A percentile compares a stretch with the other conserved stretches of the same genome.
Evolutionary conservation across 2,113 vertebrate genomes (phyloP).

Genomic region (Sinocyclocheilus grahami): DNA sequence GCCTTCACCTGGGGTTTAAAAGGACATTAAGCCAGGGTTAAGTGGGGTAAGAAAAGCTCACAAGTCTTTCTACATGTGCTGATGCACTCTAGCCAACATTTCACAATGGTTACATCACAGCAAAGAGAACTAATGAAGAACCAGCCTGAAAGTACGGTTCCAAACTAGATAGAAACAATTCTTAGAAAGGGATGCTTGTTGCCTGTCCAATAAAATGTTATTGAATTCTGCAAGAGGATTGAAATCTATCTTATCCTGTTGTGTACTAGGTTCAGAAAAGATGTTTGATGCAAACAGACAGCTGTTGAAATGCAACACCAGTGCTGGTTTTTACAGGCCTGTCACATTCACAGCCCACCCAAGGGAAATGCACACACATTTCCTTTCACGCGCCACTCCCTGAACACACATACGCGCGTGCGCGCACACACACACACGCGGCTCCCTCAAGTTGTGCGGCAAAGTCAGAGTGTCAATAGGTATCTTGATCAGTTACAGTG

Average conservation of each 20-base stretch:
- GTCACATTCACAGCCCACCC: conserved; percentile 49
- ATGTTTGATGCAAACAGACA: conserved; percentile 52
- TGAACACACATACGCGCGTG: conserved; percentile 24
- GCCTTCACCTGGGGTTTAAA: not conserved
- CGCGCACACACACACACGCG: conserved; percentile 26
- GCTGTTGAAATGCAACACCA: conserved; percentile 51
- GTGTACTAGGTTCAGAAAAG: conserved; percentile 27
- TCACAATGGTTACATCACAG: conserved; percentile 22
- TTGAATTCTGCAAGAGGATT: conserved; percentile 34
- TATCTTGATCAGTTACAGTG: conserved; percentile 5
- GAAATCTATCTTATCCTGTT: conserved; percentile 9
- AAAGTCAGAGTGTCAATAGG: conserved; percentile 14
- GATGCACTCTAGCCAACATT: conserved; percentile 18
- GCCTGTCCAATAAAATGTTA: conserved; percentile 32
- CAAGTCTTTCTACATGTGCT: not conserved
- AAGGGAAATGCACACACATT: conserved; percentile 44
- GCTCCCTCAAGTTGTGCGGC: conserved; percentile 27
- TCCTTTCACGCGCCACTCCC: conserved; percentile 43
- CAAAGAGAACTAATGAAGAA: conserved; percentile 19
- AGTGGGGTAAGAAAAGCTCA: not conserved
- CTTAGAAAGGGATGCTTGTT: conserved; percentile 1
- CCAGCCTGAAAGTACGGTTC: conserved; percentile 5
- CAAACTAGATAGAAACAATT: not conserved
- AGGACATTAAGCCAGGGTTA: not conserved
- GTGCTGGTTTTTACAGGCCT: conserved; percentile 52